Evolutionary conservation across 2,797 vertebrate genomes (phyloP), one percentile per base, ranked within the genome.

Genomic region (Cyclopterus lumpus): DNA sequence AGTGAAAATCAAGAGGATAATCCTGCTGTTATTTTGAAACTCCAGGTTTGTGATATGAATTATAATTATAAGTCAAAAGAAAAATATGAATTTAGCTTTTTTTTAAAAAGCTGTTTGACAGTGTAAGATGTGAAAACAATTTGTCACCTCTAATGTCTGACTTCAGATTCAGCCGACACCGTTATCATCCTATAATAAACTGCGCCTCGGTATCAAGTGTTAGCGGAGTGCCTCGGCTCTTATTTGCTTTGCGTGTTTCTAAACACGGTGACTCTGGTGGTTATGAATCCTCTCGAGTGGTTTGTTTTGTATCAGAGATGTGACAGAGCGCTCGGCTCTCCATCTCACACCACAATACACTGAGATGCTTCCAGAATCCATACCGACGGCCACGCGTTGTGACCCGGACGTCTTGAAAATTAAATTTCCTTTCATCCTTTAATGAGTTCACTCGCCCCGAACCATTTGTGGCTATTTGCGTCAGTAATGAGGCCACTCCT

Each of bases 251-350:
- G 14, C 48, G n/a, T 57, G 18, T 44, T 65, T 63, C 38, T 71
- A 53, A 62, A 59, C 38, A 32, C 16, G 32, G 30, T 14, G 30
- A 6, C 63, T 62, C 65, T 18, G 62, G 61, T 68, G 60, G 70
- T 75, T 80, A 46, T 58, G 54, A 85, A 79, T 63, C 57, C 73
- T 55, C 48, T 38, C 71, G 60, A 81, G 63, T 72, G 73, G 73
- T 75, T 84, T 77, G 75, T 67, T 88, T 88, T 88, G 63, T 78
- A 74, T 74, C 71, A 51, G 69, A 66, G 75, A 86, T 77, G 63
- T 80, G 76, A 76, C 73, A 59, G 20, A 75, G 58, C 48, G 62
- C 73, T 84, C 28, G 40, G 22, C 74, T 82, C n/a, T 77, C 77
- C 60, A 83, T 79, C 71, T 57, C 57, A 73, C 48, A n/a, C 71